Conservation (phyloP, 2,888 invertebrate species). For the Limnephilus marmoratus region DNA sequence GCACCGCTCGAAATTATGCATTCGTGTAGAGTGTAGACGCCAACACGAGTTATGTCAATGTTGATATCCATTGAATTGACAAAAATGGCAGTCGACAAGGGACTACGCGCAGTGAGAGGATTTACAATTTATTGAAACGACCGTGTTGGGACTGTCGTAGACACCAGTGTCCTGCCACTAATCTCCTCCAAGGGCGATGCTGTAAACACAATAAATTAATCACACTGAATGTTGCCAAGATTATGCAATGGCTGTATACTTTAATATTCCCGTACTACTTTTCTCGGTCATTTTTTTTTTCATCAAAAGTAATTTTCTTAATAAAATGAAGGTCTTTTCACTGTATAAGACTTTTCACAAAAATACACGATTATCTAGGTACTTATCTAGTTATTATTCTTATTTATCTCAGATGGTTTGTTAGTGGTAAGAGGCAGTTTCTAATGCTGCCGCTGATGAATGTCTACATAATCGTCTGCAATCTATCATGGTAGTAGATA, state of each 20-base stretch:
- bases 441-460: conserved; percentile 21
- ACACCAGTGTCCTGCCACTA: background rate
- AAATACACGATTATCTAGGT: no score
- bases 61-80: conserved; percentile 18
- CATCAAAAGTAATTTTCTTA: no score
- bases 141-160: background rate
- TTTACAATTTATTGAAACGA: background rate
- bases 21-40: background rate
- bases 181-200: background rate
- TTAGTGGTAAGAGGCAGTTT: conserved; percentile 16
- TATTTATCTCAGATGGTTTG: no score
- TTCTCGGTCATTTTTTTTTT: no score
- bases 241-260: background rate
- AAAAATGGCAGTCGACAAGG: background rate
- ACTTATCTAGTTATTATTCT: no score
- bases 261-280: background rate
- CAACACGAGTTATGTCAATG: conserved; percentile 26
- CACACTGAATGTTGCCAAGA: background rate
- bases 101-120: conserved; percentile 11
- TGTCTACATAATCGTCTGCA: conserved; percentile 23
- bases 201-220: background rate
- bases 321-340: no score
- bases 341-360: no score
- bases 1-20: background rate
- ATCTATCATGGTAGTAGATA: conserved; percentile 28